These are phyloP conservation scores for Vombatus ursinus DNA, from an alignment of 2,113 vertebrate species.

Conservation along the genomic window DNA sequence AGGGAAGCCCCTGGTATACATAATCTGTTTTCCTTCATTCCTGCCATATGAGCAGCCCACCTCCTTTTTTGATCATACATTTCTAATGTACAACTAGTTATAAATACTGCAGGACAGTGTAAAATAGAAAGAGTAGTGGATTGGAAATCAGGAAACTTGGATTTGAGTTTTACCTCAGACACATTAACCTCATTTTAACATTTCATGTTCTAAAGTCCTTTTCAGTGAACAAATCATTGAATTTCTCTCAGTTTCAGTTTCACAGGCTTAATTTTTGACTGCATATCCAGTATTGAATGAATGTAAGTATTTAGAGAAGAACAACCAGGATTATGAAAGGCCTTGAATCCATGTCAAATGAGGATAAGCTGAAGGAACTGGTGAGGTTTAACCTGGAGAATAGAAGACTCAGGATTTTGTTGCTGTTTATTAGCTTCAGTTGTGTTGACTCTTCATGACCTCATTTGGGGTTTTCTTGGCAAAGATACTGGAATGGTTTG, in stretches of 20 bases:
- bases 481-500: not conserved
- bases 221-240: not conserved
- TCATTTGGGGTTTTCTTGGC: too few relatives aligned
- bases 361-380: not conserved
- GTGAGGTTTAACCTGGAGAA: not conserved
- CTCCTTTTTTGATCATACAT: not conserved
- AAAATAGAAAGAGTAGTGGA: not conserved
- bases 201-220: not conserved
- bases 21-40: not conserved
- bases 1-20: not conserved
- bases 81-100: not conserved
- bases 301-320: not conserved
- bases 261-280: not conserved
- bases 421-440: not conserved
- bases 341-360: not conserved
- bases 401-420: not conserved
- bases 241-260: not conserved
- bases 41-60: not conserved
- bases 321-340: not conserved
- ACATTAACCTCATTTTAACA: not conserved
- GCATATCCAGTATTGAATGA: not conserved
- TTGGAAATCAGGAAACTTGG: not conserved
- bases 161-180: not conserved
- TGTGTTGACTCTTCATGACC: not conserved
- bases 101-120: not conserved